phyloP scores from a whole-genome alignment of 2,797 vertebrate species.

The Rallus crepitans region DNA sequence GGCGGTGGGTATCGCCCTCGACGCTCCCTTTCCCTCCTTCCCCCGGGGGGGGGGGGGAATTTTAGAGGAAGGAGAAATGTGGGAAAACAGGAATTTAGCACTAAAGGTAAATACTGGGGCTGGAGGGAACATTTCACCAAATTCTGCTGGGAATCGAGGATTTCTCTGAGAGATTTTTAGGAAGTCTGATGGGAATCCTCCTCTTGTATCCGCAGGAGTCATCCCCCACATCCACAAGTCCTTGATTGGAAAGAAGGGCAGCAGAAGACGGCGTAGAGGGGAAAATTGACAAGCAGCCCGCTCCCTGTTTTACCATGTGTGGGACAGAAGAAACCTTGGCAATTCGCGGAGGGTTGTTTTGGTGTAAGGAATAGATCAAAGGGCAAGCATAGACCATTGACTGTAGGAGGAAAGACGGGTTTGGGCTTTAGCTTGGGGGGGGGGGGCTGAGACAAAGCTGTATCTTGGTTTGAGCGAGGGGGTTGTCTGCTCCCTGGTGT shows the following conservation, averaged over 20 bases:
- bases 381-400: not conserved
- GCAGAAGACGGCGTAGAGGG: constrained; percentile 91
- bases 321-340: constrained; percentile 79
- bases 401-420: not conserved
- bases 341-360: not conserved
- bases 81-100: no score
- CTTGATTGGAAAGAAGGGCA: constrained; percentile 98
- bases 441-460: not conserved
- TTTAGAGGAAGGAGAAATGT: no score
- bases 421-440: not conserved
- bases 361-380: constrained; percentile 9
- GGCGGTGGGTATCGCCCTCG: constrained; percentile 81
- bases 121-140: no score
- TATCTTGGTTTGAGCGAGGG: constrained; percentile 69
- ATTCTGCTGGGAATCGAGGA: rapidly evolving
- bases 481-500: constrained; percentile 87
- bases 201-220: constrained; percentile 82
- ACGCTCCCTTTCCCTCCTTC: no score
- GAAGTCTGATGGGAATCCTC: not conserved
- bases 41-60: no score
- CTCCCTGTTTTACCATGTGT: constrained; percentile 58
- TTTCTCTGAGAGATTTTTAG: not conserved
- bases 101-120: no score
- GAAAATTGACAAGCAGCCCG: not conserved
- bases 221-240: constrained; percentile 99